These are phyloP conservation scores for Tenthredo amoena DNA, from an alignment of 2,888 invertebrate species.

Conservation along the genomic window DNA sequence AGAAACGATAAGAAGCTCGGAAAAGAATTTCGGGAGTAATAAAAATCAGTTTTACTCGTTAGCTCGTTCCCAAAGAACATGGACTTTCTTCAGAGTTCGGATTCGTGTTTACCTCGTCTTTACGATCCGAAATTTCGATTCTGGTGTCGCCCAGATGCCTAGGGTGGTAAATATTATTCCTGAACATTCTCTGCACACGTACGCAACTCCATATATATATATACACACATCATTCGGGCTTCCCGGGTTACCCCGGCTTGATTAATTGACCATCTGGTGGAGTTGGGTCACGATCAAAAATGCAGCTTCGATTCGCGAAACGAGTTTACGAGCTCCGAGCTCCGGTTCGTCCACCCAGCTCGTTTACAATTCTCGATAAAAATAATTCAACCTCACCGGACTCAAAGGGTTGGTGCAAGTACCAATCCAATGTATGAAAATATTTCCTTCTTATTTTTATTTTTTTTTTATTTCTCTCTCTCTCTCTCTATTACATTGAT, in stretches of 20 bases:
- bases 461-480: neutral
- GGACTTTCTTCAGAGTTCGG: neutral
- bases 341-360: neutral
- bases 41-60: neutral
- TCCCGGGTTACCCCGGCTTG: conserved; percentile 19
- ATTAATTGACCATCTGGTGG: conserved; percentile 28
- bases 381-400: conserved; percentile 11
- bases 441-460: neutral
- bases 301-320: conserved; percentile 46
- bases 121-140: neutral
- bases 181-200: neutral
- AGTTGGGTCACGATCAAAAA: conserved; percentile 45
- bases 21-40: neutral
- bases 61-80: neutral
- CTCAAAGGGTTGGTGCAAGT: neutral
- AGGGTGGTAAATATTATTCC: neutral
- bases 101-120: neutral
- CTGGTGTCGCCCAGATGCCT: neutral
- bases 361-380: neutral
- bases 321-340: conserved; percentile 26
- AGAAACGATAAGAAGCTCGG: neutral
- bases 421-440: neutral
- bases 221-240: conserved; percentile 6
- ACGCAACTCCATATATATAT: neutral
- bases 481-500: neutral